Evolutionary conservation across 1,140 invertebrate genomes (phyloP).

Genomic region (Drosophila pruinosa): DNA sequence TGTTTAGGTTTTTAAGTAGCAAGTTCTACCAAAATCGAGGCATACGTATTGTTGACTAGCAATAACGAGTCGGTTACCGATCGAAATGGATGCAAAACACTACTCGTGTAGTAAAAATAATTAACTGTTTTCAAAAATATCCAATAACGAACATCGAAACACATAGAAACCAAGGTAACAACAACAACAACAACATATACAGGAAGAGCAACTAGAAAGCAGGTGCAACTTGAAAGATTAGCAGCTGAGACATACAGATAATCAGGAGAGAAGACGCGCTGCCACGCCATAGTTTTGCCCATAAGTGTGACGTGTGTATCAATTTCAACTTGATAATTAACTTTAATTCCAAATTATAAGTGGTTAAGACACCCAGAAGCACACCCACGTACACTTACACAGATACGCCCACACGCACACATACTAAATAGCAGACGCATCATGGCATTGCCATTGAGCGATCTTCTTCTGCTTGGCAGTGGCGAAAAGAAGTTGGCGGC

Average conservation of each 20-base stretch:
- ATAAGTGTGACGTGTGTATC: constrained; percentile 56
- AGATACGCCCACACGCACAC: constrained; percentile 7
- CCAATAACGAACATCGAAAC: constrained; percentile 55
- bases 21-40: constrained; percentile 32
- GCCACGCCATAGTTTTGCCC: constrained; percentile 50
- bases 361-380: constrained; percentile 48
- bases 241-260: constrained; percentile 28
- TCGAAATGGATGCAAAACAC: constrained; percentile 30
- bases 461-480: constrained; percentile 65
- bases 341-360: constrained; percentile 27
- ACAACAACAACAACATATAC: constrained; percentile 32
- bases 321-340: constrained; percentile 7
- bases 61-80: constrained; percentile 40
- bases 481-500: constrained; percentile 74
- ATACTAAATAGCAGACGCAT: constrained; percentile 21
- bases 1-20: constrained; percentile 66
- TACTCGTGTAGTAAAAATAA: neutral
- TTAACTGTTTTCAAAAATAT: neutral
- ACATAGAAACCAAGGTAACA: constrained; percentile 11
- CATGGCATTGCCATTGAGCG: constrained; percentile 73
- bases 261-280: constrained; percentile 10
- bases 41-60: constrained; percentile 3
- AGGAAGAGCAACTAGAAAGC: constrained; percentile 15
- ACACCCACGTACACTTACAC: neutral
- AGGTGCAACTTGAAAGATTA: constrained; percentile 48